Percentiles rank a stretch among this genome's conserved stretches.
phyloP scores from a whole-genome alignment of 2,888 invertebrate genomes.

The Folsomia manolachei region DNA sequence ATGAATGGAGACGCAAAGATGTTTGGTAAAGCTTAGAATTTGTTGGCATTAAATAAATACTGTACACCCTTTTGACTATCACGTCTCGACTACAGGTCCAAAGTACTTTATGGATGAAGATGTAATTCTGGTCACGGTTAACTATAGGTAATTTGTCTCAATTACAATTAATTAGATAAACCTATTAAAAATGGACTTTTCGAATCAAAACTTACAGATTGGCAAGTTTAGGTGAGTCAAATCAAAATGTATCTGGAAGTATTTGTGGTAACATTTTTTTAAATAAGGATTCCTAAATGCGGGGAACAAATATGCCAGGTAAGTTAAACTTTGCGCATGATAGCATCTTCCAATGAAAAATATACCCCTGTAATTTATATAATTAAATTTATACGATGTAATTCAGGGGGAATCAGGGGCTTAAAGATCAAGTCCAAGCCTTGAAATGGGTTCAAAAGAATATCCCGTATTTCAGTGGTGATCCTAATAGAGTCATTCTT shows the following conservation, averaged over 20 bases:
- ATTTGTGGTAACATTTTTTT: too few relatives aligned
- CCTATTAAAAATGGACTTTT: not conserved
- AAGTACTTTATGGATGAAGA: conserved; percentile 26
- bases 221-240: too few relatives aligned
- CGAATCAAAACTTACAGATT: not conserved
- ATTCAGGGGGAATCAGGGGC: conserved; percentile 39
- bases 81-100: too few relatives aligned
- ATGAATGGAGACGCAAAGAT: conserved; percentile 11
- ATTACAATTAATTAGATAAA: not conserved
- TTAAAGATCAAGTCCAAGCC: conserved; percentile 33
- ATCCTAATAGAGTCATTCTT: conserved; percentile 29
- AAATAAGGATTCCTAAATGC: conserved; percentile 41
- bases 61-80: too few relatives aligned
- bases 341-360: too few relatives aligned
- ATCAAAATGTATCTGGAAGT: too few relatives aligned
- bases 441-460: conserved; percentile 37
- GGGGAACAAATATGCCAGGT: conserved; percentile 23
- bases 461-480: conserved; percentile 29
- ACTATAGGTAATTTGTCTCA: conserved; percentile 10
- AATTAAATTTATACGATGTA: too few relatives aligned
- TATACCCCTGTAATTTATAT: too few relatives aligned
- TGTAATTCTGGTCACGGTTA: conserved; percentile 22
- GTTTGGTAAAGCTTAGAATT: too few relatives aligned
- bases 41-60: too few relatives aligned
- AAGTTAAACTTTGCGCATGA: too few relatives aligned